A percentile compares a stretch with the other conserved stretches of the same genome.
phyloP scores from a whole-genome alignment of 2,888 invertebrate genomes.

The Habroteleia sp. region DNA sequence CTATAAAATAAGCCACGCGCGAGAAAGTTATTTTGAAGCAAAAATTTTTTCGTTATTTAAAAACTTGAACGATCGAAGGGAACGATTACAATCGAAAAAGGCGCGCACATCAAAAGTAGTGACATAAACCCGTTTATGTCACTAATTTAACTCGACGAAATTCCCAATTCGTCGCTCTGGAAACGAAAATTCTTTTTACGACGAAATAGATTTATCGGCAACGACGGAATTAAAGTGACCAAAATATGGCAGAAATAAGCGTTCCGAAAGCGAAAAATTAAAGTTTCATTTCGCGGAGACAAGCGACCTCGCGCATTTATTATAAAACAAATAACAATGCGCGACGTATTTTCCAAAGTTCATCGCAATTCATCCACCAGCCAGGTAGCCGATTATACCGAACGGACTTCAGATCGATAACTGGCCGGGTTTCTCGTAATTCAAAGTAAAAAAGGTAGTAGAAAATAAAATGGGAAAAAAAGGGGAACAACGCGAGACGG shows the following conservation, averaged over 20 bases:
- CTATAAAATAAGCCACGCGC: too few species aligned
- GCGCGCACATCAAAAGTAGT: too few species aligned
- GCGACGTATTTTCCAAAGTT: conserved; percentile 44
- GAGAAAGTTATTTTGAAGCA: too few species aligned
- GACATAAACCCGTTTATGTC: too few species aligned
- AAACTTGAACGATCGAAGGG: too few species aligned
- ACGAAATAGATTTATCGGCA: neutral
- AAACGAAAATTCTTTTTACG: neutral
- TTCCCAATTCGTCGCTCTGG: neutral
- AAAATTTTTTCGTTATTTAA: too few species aligned
- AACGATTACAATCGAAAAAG: too few species aligned
- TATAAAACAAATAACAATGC: conserved; percentile 46
- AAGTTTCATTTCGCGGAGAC: conserved; percentile 39
- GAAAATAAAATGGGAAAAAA: neutral
- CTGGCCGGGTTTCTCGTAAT: conserved; percentile 51
- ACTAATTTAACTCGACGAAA: too few species aligned
- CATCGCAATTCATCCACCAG: conserved; percentile 42
- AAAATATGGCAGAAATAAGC: conserved; percentile 31
- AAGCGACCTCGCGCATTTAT: conserved; percentile 45
- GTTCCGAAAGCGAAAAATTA: conserved; percentile 32
- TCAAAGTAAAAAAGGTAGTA: conserved; percentile 44
- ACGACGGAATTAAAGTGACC: conserved; percentile 18
- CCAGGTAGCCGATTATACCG: conserved; percentile 54
- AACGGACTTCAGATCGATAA: conserved; percentile 59
- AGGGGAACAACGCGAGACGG: neutral